phyloP scores from a whole-genome alignment of 2,797 vertebrate genomes.

The Schizopygopsis pylzovi region DNA sequence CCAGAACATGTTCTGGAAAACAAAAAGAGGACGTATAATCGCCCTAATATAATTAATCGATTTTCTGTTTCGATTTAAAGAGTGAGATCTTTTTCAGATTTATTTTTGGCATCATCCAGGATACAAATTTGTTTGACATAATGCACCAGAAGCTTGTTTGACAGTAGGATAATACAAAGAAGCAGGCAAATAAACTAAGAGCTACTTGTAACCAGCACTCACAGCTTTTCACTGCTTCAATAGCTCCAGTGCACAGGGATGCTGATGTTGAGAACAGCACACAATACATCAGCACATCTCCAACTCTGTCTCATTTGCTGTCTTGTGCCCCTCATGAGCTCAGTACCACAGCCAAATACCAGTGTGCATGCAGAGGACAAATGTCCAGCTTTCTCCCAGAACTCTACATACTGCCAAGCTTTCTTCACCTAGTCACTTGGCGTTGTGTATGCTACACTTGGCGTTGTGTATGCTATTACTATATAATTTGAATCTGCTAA shows the following conservation, averaged over 20 bases:
- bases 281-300: slow-evolving; percentile 14
- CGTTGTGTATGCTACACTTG: background rate
- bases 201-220: background rate
- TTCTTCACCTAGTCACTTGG: slow-evolving; percentile 3
- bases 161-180: background rate
- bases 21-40: background rate
- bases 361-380: slow-evolving; percentile 11
- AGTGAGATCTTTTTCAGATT: background rate
- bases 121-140: background rate
- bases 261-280: slow-evolving; percentile 13
- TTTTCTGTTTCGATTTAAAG: background rate
- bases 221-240: background rate
- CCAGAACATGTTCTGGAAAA: background rate
- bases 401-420: background rate
- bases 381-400: background rate
- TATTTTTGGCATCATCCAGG: background rate
- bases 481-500: background rate
- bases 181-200: slow-evolving; percentile 16
- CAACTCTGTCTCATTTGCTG: slow-evolving; percentile 17
- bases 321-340: slow-evolving; percentile 15
- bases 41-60: background rate
- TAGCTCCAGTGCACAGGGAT: background rate
- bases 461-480: background rate
- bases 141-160: background rate
- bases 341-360: slow-evolving; percentile 1